Base-by-base conservation (phyloP, 2,113 vertebrate species). In the Cinclus cinclus region DNA sequence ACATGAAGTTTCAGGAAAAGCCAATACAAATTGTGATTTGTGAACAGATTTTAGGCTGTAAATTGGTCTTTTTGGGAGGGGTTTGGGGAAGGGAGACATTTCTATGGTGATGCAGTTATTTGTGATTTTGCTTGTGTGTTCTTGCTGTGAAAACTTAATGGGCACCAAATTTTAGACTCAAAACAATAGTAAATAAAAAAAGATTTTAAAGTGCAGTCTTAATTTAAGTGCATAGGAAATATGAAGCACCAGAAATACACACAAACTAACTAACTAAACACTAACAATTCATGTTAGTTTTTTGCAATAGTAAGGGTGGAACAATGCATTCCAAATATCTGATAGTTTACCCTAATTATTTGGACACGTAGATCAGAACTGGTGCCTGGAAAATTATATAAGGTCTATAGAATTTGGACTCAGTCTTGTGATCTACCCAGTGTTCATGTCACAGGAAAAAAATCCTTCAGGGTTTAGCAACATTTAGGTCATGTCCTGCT, bases 311-410 rank as follows among this genome's bases (percentile, higher is more conserved):
- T 68, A 59, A 91, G 30, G 55, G 39, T 71, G 16, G 44, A 87
- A 89, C 9, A 83, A 87, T 59, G 35, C 18, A 42, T 82, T 95
- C 42, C 78, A 92, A 76, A 52, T 91, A 94, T 60, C 37, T 94
- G 83, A 85, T 85, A 92, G 60, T 33, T 95, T 90, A 76, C 94
- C 64, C 22, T 96, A 97, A 98, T 95, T 93, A 85, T 78, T 78
- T 95, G 53, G 86, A 97, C 85, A 95, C 3, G 10, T 52, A 65
- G 16, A 35, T 59, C 46, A 87, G 64, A 91, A 67, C 39, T 69
- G 15, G 37, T 88, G 85, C 79, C 85, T 88, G 55, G 59, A 88
- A 85, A 93, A 92, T 92, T 95, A 62, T 64, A 58, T 50, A 63
- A 86, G 42, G 53, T 92, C 82, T 92, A 42, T 30, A 59, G 78